Evolutionary conservation across 2,113 vertebrate species (phyloP).

Genomic region (Amphiprion percula): DNA sequence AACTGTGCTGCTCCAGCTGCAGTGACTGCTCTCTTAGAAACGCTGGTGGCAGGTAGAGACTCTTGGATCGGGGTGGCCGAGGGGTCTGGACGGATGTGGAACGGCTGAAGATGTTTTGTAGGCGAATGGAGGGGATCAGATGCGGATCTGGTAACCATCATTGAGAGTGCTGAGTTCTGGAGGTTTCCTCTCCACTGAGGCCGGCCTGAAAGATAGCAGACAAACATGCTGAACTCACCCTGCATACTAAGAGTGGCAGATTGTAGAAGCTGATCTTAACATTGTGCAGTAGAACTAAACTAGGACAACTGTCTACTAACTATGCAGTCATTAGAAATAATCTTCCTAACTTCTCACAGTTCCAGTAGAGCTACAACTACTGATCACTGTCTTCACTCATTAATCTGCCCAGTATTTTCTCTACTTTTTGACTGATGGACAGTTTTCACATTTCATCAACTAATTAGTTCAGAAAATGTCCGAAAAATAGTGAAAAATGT

Average conservation of each 20-base stretch:
- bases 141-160: constrained; percentile 96
- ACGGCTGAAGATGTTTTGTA: background rate
- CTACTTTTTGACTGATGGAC: too few species aligned
- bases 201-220: constrained; percentile 85
- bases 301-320: background rate
- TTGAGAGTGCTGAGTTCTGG: constrained; percentile 90
- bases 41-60: background rate
- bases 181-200: constrained; percentile 88
- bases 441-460: too few species aligned
- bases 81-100: background rate
- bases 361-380: constrained; percentile 1
- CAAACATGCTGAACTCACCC: background rate
- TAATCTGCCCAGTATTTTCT: too few species aligned
- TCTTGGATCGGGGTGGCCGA: background rate
- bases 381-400: background rate
- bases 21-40: background rate
- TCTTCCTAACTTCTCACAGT: too few species aligned
- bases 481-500: too few species aligned
- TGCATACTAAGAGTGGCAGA: background rate
- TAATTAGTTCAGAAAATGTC: too few species aligned
- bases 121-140: constrained; percentile 78
- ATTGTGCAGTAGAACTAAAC: constrained; percentile 2
- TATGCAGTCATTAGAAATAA: background rate
- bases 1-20: too few species aligned
- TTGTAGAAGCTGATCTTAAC: background rate